A percentile compares a stretch with the other conserved stretches of the same genome.
These are phyloP conservation scores for Hypsibius dujardini DNA, from an alignment of 1,140 invertebrate genomes.

Conservation along the genomic window DNA sequence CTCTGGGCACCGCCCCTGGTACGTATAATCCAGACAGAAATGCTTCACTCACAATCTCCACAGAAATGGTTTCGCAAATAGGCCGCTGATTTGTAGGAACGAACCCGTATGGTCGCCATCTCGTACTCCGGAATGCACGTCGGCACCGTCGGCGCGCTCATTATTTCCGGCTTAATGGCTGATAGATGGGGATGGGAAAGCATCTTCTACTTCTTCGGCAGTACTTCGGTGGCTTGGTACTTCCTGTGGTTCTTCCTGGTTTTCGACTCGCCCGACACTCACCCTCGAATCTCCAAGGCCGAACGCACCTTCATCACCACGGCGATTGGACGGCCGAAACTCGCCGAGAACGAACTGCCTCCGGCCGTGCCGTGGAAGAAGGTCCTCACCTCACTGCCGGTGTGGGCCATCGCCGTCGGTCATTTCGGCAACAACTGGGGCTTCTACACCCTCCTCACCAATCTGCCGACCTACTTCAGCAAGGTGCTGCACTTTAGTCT, in stretches of 20 bases:
- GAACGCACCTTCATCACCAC: slow-evolving; percentile 58
- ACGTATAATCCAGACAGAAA: slow-evolving; percentile 36
- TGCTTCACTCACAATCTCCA: slow-evolving; percentile 31
- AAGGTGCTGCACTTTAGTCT: slow-evolving; percentile 52
- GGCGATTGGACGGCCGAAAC: slow-evolving; percentile 31
- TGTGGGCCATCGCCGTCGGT: slow-evolving; percentile 72
- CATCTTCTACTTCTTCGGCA: slow-evolving; percentile 62
- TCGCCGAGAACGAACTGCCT: slow-evolving; percentile 19
- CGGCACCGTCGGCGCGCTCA: slow-evolving; percentile 62
- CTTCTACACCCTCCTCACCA: slow-evolving; percentile 74
- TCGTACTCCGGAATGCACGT: slow-evolving; percentile 64
- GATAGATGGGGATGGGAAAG: slow-evolving; percentile 61
- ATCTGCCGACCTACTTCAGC: slow-evolving; percentile 73
- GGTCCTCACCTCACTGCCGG: slow-evolving; percentile 59
- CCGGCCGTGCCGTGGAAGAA: slow-evolving; percentile 48
- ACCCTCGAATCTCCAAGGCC: slow-evolving; percentile 49
- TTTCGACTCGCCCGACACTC: slow-evolving; percentile 53
- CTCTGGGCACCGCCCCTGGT: slow-evolving; percentile 71
- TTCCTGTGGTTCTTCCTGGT: slow-evolving; percentile 50
- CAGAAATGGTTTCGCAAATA: background rate
- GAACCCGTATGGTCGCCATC: slow-evolving; percentile 47
- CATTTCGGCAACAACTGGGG: slow-evolving; percentile 92
- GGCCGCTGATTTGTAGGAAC: background rate
- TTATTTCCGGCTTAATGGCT: slow-evolving; percentile 57
- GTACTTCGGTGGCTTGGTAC: slow-evolving; percentile 37